Conservation (phyloP, 2,113 vertebrate genomes). For the Notarius lentiginosus region DNA sequence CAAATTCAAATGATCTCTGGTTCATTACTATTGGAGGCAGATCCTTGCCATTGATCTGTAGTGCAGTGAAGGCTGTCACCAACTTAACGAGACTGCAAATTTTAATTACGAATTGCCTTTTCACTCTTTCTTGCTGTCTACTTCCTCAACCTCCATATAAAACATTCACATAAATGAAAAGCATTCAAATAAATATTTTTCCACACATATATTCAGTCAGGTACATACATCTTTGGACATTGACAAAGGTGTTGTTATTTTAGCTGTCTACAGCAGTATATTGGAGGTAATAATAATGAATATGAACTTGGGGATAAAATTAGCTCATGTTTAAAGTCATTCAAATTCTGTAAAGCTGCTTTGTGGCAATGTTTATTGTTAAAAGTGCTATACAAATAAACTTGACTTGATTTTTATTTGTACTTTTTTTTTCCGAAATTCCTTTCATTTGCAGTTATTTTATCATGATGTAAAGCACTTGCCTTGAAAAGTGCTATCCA, state of each 20-base stretch:
- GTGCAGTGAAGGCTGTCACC: constrained; percentile 63
- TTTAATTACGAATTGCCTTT: constrained; percentile 70
- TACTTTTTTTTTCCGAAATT: too few species aligned
- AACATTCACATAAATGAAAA: background rate
- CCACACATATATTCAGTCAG: background rate
- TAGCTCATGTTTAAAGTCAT: too few species aligned
- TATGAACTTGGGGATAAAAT: background rate
- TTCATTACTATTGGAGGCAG: constrained; percentile 66
- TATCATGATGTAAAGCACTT: too few species aligned
- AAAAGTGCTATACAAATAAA: too few species aligned
- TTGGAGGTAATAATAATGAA: background rate
- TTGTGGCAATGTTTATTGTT: too few species aligned
- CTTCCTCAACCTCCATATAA: constrained; percentile 27
- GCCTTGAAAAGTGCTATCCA: too few species aligned
- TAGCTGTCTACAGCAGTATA: background rate
- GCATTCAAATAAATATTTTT: background rate
- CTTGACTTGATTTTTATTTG: too few species aligned
- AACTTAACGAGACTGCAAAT: constrained; percentile 70
- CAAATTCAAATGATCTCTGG: constrained; percentile 60
- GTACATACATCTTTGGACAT: background rate
- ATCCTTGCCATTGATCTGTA: constrained; percentile 64
- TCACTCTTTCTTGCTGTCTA: constrained; percentile 45
- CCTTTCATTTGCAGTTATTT: background rate
- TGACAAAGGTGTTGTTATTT: background rate
- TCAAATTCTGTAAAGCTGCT: too few species aligned